These are phyloP conservation scores for Microctenopoma steveboyesi DNA, from an alignment of 2,797 vertebrate genomes.

Conservation along the genomic window DNA sequence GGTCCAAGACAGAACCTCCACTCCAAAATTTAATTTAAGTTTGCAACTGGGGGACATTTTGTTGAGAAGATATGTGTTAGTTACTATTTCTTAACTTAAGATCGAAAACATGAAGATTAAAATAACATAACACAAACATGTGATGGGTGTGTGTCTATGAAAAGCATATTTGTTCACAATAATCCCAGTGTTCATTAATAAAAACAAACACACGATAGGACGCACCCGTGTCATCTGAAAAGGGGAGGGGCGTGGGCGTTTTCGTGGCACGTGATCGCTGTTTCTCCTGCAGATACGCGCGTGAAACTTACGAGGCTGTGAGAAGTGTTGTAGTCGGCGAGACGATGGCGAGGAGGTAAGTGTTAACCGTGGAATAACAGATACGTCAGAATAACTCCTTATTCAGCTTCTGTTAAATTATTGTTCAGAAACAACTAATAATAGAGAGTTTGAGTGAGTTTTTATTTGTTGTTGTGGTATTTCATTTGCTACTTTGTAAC, in stretches of 20 bases:
- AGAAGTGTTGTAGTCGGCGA: background rate
- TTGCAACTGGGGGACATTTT: too few relatives aligned
- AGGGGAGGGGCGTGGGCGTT: background rate
- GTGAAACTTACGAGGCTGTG: background rate
- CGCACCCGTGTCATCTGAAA: background rate
- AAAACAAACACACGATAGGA: background rate
- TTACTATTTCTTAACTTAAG: too few relatives aligned
- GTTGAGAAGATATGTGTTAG: too few relatives aligned
- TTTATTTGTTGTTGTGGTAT: slow-evolving; percentile 1
- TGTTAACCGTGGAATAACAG: rapidly evolving
- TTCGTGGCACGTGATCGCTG: slow-evolving; percentile 44
- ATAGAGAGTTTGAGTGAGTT: background rate
- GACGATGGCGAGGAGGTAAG: slow-evolving; percentile 71
- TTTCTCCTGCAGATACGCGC: background rate
- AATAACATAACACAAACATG: too few relatives aligned
- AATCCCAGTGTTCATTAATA: background rate
- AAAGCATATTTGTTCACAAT: background rate
- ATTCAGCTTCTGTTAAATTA: background rate
- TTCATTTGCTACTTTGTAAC: background rate
- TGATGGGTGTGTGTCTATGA: too few relatives aligned
- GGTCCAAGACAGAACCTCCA: too few relatives aligned
- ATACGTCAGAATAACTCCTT: background rate
- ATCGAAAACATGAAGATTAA: too few relatives aligned
- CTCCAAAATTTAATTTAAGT: too few relatives aligned
- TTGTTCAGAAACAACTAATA: background rate